These are phyloP conservation scores for Simalia tracyae DNA, from an alignment of 2,797 vertebrate genomes.

Conservation along the genomic window DNA sequence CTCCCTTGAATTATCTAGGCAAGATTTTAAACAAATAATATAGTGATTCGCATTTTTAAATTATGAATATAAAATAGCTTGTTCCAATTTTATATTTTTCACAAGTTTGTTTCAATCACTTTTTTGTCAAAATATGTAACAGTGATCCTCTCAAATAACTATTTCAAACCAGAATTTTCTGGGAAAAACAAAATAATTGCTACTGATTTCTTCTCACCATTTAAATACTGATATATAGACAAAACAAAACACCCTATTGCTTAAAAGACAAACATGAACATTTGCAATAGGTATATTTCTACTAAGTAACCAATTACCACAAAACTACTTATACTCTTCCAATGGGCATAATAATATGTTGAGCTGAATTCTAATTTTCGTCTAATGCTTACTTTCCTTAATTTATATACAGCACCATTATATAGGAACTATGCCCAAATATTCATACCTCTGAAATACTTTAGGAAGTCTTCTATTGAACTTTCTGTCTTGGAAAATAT, in stretches of 20 bases:
- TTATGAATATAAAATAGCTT: not conserved
- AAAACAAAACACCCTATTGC: not conserved
- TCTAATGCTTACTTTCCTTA: not conserved
- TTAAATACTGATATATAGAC: not conserved
- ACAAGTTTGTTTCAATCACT: not conserved
- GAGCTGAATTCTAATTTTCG: not conserved
- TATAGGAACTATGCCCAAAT: not conserved
- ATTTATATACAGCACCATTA: not conserved
- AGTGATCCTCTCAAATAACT: not conserved
- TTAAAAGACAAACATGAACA: not conserved
- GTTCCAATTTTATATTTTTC: not conserved
- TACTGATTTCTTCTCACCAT: not conserved
- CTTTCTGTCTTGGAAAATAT: conserved; percentile 57
- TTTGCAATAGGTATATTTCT: not conserved
- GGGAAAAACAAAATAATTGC: not conserved
- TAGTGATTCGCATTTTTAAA: not conserved
- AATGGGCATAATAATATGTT: conserved; percentile 5
- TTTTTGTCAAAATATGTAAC: not conserved
- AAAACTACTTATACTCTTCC: not conserved
- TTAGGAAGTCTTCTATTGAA: conserved; percentile 69
- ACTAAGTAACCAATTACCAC: not conserved
- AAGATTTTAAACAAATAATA: not conserved
- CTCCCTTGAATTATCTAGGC: not conserved
- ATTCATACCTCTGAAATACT: conserved; percentile 75
- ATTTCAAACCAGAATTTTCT: not conserved